These are phyloP conservation scores for Lasioglossum albipes DNA, from an alignment of 1,140 invertebrate genomes.

Conservation along the genomic window DNA sequence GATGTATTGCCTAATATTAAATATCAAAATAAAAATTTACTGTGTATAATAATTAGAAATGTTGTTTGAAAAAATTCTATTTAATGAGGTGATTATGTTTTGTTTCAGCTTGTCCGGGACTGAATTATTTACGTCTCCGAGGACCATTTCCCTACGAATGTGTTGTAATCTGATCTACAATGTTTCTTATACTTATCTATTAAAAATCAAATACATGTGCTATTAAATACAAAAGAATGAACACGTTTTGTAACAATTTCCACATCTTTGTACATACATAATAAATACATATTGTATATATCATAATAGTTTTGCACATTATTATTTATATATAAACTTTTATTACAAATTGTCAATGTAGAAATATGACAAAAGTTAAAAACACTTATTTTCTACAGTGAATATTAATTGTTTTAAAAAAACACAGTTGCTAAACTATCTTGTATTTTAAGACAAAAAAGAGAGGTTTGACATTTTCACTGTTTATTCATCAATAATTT, in stretches of 20 bases:
- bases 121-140: slow-evolving; percentile 73
- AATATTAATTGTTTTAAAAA: slow-evolving; percentile 10
- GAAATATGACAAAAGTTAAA: not conserved
- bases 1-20: slow-evolving; percentile 24
- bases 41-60: slow-evolving; percentile 9
- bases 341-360: slow-evolving; percentile 11
- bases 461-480: slow-evolving; percentile 70
- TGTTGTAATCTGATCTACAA: slow-evolving; percentile 82
- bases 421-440: not conserved
- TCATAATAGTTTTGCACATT: slow-evolving; percentile 9
- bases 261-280: slow-evolving; percentile 71
- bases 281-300: slow-evolving; percentile 56
- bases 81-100: slow-evolving; percentile 7
- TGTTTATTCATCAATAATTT: slow-evolving; percentile 79
- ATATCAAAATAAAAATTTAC: slow-evolving; percentile 34
- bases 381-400: not conserved
- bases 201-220: slow-evolving; percentile 44
- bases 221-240: slow-evolving; percentile 53
- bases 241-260: slow-evolving; percentile 50
- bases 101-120: slow-evolving; percentile 82
- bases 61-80: slow-evolving; percentile 49
- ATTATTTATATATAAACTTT: slow-evolving; percentile 13
- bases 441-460: slow-evolving; percentile 49
- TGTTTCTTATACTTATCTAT: slow-evolving; percentile 42
- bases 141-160: slow-evolving; percentile 85